phyloP scores from a whole-genome alignment of 2,888 invertebrate species.

The Flexamia atlantica region DNA sequence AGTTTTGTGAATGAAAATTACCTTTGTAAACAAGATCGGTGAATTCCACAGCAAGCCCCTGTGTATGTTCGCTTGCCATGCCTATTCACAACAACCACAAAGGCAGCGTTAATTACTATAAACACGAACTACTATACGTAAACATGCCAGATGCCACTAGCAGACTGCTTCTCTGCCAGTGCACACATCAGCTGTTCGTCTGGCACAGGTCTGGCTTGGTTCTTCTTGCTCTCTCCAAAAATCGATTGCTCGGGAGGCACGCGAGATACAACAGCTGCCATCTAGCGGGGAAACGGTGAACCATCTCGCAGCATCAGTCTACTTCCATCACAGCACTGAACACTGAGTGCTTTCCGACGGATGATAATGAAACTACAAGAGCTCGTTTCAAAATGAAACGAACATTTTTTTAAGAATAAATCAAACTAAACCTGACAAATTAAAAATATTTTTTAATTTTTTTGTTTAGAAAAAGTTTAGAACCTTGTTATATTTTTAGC shows the following conservation, averaged over 20 bases:
- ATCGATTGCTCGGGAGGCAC: neutral
- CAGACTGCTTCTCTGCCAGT: too few relatives aligned
- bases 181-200: neutral
- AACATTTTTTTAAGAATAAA: too few relatives aligned
- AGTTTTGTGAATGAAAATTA: neutral
- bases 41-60: slow-evolving; percentile 31
- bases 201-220: neutral
- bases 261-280: neutral
- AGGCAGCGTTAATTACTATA: neutral
- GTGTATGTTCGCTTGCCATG: neutral
- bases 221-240: neutral
- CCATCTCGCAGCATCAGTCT: neutral
- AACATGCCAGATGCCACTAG: too few relatives aligned
- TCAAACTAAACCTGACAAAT: too few relatives aligned
- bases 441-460: too few relatives aligned
- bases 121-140: neutral
- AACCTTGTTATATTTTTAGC: too few relatives aligned
- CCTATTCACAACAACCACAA: neutral
- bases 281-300: neutral
- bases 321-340: too few relatives aligned
- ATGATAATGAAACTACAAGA: too few relatives aligned
- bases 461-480: too few relatives aligned
- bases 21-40: slow-evolving; percentile 34
- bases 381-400: too few relatives aligned
- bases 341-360: too few relatives aligned